Evolutionary conservation across 2,797 vertebrate genomes (phyloP), one percentile per base, ranked within the genome.

Genomic region (Philypnodon macrostomus): DNA sequence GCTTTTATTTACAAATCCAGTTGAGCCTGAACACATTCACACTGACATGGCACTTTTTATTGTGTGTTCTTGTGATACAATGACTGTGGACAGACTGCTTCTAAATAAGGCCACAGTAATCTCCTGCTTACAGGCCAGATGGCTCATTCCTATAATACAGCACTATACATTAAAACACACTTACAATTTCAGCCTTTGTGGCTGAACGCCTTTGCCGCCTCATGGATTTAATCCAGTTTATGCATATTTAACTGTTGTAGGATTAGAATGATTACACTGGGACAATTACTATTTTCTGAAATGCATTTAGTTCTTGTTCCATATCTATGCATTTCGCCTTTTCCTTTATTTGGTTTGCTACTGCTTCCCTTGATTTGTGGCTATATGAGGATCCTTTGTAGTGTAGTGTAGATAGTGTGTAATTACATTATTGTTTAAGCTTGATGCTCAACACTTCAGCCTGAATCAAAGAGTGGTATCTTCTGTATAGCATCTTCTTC

Each of bases 191-290:
- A n/a, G n/a, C n/a, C n/a, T n/a, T n/a, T n/a, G n/a, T n/a, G n/a
- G n/a, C n/a, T n/a, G 42, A 32, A 36, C 13, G n/a, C 70, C 49
- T 68, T 63, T 61, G 29, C 70, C 15, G 31, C 58, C 63, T 47
- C 30, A 32, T 70, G 67, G 75, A 80, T 78, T 77, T 73, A 75
- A 76, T 71, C 57, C 63, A 63, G 63, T 77, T n/a, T 73, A 76
- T 69, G 44, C 54, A 73, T 67, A 67, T 78, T 79, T 73, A 82
- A 77, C 58, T 40, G 57, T 47, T 62, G 63, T 41, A 72, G 66
- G 68, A 78, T 79, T 81, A 78, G 57, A 74, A 73, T 73, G 58
- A 71, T 82, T n/a, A n/a, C 53, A 71, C 61, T 67, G 63, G 61
- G 68, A 52, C 70, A 74, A 82, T 75, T 76, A n/a, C n/a, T n/a